These are phyloP conservation scores for Rhineura floridana DNA, from an alignment of 2,113 vertebrate genomes.

Conservation along the genomic window DNA sequence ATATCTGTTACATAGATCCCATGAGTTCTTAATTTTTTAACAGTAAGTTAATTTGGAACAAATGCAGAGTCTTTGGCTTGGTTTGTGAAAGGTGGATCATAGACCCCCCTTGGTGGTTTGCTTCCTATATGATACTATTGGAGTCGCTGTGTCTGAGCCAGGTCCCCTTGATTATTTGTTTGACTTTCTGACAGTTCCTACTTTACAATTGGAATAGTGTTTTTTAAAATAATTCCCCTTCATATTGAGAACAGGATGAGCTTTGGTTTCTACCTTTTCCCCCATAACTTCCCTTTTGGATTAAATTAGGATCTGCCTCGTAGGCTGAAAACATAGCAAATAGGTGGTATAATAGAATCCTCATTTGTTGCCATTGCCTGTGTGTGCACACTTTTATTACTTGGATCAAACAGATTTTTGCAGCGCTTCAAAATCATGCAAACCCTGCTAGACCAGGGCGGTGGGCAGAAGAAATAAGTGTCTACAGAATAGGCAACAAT, in stretches of 20 bases:
- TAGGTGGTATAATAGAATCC: not conserved
- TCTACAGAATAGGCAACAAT: not conserved
- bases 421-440: not conserved
- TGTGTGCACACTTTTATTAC: not conserved
- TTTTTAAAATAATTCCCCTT: not conserved
- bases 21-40: not conserved
- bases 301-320: not conserved
- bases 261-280: not conserved
- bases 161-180: slow-evolving; percentile 8
- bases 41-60: not conserved
- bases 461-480: not conserved
- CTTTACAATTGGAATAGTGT: not conserved
- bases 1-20: not conserved
- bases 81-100: slow-evolving; percentile 15
- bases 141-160: not conserved
- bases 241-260: not conserved
- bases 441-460: no score
- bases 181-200: not conserved
- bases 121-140: slow-evolving; percentile 17
- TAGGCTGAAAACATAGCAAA: not conserved
- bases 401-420: not conserved
- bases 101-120: not conserved
- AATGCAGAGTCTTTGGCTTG: not conserved
- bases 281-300: not conserved
- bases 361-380: not conserved